Base-by-base conservation (phyloP, 2,888 invertebrate species). In the Ypsolopha scabrella region DNA sequence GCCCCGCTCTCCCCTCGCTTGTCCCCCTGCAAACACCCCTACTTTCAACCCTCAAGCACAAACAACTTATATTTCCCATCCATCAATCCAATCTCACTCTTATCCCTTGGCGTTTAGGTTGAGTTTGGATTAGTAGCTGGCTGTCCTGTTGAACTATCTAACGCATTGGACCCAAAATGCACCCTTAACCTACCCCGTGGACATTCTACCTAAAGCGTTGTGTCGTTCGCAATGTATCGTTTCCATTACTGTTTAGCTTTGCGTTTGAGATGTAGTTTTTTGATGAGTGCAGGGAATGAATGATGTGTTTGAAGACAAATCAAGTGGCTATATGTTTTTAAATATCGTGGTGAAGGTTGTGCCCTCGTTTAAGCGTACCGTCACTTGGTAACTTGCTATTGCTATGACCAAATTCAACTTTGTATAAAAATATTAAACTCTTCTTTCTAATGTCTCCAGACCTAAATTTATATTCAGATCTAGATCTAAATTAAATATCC, bases 11-110 rank as follows among this genome's bases (percentile, higher is more conserved):
- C 75, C 67, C 72, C 68, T 58, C 76, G 67, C 65, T 68, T 75
- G 73, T 67, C 75, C 60, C 62, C 77, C 82, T 83, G 81, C 80
- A 73, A 80, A 79, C 80, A 83, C 82, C 83, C 83, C 75, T 75
- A 68, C 62, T 63, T 64, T 71, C 64, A 72, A 49, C 67, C 70
- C 69, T 68, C 64, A 54, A 49, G 54, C 14, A 57, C 54, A 61
- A 75, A 73, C 65, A 64, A 58, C 72, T 58, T 72, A 78, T 64
- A 8, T 64, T 64, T 51, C 52, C 43, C 8, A 38, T 24, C 13
- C 7, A 7, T 7, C 48, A 54, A 4, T 1, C 35, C 1, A 65
- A 61, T 56, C n/a, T 38, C 41, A 49, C 60, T 67, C 57, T 53
- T 72, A 64, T 14, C 0, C 0, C 4, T 0, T 6, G 2, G 2